Percentiles rank a stretch among this genome's conserved stretches.
These are phyloP conservation scores for Xenus cinereus DNA, from an alignment of 2,113 vertebrate species.

Conservation along the genomic window DNA sequence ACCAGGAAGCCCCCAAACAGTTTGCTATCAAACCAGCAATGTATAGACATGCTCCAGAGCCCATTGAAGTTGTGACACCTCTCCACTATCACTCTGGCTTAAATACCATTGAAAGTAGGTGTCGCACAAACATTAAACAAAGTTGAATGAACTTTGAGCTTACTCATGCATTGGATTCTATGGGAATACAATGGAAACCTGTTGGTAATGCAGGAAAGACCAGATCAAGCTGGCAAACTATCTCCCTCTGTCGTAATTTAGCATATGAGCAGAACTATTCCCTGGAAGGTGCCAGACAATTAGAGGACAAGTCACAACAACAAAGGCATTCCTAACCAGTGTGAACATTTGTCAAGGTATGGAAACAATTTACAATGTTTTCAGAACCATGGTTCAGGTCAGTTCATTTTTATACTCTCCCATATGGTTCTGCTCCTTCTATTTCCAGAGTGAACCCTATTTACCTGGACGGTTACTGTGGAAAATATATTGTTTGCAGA, in stretches of 20 bases:
- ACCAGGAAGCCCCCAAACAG: not conserved
- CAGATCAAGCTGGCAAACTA: not conserved
- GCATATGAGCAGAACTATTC: not conserved
- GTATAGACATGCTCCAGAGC: not conserved
- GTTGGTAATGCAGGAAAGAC: not conserved
- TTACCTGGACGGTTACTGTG: constrained; percentile 20
- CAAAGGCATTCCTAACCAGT: not conserved
- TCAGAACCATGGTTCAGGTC: constrained; percentile 42
- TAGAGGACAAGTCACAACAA: constrained; percentile 25
- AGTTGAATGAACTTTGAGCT: not conserved
- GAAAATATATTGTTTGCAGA: constrained; percentile 64
- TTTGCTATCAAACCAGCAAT: not conserved
- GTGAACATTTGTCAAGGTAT: constrained; percentile 47
- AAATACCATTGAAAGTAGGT: not conserved
- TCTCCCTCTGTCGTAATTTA: not conserved
- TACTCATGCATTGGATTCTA: not conserved
- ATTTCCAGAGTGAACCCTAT: constrained; percentile 59
- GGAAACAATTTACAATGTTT: constrained; percentile 64
- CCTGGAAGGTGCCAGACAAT: constrained; percentile 8
- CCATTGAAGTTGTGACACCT: not conserved
- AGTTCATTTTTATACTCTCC: constrained; percentile 60
- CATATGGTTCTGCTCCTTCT: constrained; percentile 45
- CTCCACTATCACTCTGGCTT: not conserved
- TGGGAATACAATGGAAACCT: not conserved
- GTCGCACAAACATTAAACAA: not conserved